phyloP scores from a whole-genome alignment of 1,140 invertebrate species.

The Cryptotermes secundus region DNA sequence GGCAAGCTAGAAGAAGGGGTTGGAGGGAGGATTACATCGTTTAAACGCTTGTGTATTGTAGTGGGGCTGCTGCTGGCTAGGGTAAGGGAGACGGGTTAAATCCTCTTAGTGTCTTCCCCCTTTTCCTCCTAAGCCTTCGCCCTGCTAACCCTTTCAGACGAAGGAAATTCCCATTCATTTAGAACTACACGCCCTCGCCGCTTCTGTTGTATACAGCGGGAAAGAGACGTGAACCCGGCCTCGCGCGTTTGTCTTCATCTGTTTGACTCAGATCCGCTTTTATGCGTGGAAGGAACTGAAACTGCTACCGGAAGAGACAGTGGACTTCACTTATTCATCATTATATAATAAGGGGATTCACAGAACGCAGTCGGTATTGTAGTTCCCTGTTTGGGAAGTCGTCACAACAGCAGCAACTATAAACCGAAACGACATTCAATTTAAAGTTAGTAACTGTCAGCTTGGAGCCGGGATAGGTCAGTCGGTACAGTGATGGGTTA shows the following conservation, averaged over 20 bases:
- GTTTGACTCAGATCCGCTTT: constrained; percentile 18
- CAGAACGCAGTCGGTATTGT: too few species aligned
- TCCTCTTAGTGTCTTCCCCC: constrained; percentile 31
- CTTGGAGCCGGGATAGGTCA: too few species aligned
- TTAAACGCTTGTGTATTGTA: constrained; percentile 35
- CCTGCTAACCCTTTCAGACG: constrained; percentile 33
- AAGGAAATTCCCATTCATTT: constrained; percentile 33
- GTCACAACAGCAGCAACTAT: too few species aligned
- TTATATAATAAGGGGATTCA: not conserved
- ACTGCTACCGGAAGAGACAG: not conserved
- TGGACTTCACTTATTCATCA: not conserved
- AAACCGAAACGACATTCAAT: too few species aligned
- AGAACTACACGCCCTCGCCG: constrained; percentile 27
- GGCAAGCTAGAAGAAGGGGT: not conserved
- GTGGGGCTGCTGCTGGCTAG: constrained; percentile 21
- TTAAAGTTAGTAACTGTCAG: too few species aligned
- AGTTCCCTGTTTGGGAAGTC: too few species aligned
- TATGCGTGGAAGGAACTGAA: constrained; percentile 1
- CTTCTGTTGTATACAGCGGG: not conserved
- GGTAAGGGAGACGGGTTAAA: constrained; percentile 20
- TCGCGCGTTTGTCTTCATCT: not conserved
- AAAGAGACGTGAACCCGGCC: constrained; percentile 2
- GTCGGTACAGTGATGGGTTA: too few species aligned
- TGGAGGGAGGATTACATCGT: constrained; percentile 31
- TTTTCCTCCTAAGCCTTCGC: constrained; percentile 27